phyloP scores from a whole-genome alignment of 2,797 vertebrate species.

The Apogon talboti region DNA sequence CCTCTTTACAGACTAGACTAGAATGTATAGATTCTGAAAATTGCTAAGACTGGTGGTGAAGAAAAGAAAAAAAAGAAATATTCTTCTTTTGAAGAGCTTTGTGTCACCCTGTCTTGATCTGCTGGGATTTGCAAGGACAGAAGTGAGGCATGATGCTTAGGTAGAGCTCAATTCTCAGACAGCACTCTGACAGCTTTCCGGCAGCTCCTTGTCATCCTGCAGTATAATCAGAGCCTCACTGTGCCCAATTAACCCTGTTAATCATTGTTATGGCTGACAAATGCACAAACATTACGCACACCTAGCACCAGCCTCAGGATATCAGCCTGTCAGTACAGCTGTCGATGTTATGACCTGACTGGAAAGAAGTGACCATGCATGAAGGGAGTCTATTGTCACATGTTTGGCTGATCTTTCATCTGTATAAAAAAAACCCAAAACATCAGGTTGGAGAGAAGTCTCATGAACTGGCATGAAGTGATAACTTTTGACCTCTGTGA shows the following conservation, averaged over 20 bases:
- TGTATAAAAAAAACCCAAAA: slow-evolving; percentile 18
- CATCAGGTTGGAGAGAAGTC: slow-evolving; percentile 42
- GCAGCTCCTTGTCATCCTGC: slow-evolving; percentile 55
- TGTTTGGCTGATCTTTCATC: slow-evolving; percentile 32
- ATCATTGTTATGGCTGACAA: slow-evolving; percentile 67
- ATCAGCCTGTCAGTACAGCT: slow-evolving; percentile 58
- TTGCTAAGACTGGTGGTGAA: slow-evolving; percentile 1
- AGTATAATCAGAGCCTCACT: slow-evolving; percentile 62
- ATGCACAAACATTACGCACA: slow-evolving; percentile 53
- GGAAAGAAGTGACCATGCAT: slow-evolving; percentile 47
- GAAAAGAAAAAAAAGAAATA: slow-evolving; percentile 24
- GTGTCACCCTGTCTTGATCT: slow-evolving; percentile 32
- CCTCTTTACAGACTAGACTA: background rate
- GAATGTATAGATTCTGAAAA: slow-evolving; percentile 2
- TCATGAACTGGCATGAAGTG: slow-evolving; percentile 55
- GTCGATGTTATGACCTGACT: slow-evolving; percentile 40
- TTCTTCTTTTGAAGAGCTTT: slow-evolving; percentile 32
- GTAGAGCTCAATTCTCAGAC: slow-evolving; percentile 15
- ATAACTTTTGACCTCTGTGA: slow-evolving; percentile 51
- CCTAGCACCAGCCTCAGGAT: slow-evolving; percentile 49
- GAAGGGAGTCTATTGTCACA: slow-evolving; percentile 38
- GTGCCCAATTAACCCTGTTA: slow-evolving; percentile 72
- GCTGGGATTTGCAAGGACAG: slow-evolving; percentile 59
- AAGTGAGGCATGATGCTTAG: slow-evolving; percentile 32
- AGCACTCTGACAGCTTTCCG: slow-evolving; percentile 55